These are phyloP conservation scores for Tokudaia muenninki DNA, from an alignment of 2,797 vertebrate genomes.

Conservation along the genomic window DNA sequence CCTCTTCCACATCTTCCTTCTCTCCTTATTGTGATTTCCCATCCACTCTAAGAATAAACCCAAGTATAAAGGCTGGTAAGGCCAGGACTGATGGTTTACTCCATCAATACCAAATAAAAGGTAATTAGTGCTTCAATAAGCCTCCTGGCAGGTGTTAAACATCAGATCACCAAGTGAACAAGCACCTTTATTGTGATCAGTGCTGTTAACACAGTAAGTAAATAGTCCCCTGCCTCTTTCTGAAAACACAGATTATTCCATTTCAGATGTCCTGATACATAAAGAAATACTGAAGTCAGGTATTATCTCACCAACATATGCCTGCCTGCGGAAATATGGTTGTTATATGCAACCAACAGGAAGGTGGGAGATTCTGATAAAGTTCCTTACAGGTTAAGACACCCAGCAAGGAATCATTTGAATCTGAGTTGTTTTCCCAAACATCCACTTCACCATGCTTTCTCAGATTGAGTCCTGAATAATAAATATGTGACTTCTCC, in stretches of 20 bases:
- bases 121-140: background rate
- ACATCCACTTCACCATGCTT: background rate
- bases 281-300: background rate
- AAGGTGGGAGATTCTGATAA: background rate
- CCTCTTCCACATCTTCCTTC: background rate
- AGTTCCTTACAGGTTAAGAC: background rate
- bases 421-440: background rate
- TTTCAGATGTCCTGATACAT: background rate
- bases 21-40: background rate
- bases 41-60: background rate
- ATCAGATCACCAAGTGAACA: background rate
- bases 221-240: constrained; percentile 2
- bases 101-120: background rate
- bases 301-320: background rate
- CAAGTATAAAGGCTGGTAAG: background rate
- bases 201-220: background rate
- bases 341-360: background rate
- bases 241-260: background rate
- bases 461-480: background rate
- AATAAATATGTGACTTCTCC: background rate
- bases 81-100: background rate
- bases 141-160: background rate
- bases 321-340: background rate
- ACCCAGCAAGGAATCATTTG: background rate
- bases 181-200: background rate